Conservation (phyloP, 2,888 invertebrate genomes). For the Apamea sordens region DNA sequence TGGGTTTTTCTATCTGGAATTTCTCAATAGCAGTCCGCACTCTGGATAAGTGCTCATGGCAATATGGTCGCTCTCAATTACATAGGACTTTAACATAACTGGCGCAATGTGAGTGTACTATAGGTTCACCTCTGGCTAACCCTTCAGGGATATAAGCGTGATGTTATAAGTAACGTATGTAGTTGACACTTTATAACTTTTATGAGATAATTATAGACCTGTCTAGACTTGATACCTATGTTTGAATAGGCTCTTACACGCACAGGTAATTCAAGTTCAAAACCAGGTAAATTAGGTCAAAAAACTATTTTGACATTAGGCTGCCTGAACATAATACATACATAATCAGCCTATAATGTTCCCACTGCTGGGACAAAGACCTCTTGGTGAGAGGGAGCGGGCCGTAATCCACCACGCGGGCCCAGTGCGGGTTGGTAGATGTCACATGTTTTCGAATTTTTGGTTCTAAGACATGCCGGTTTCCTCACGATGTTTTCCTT, state of each 20-base stretch:
- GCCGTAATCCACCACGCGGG: too few relatives aligned
- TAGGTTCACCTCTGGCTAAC: not conserved
- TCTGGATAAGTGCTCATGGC: not conserved
- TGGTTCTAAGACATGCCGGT: too few relatives aligned
- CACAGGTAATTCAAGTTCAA: slow-evolving; percentile 11
- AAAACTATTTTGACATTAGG: not conserved
- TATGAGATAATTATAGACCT: not conserved
- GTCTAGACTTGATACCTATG: slow-evolving; percentile 8
- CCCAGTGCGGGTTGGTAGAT: too few relatives aligned
- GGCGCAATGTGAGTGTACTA: not conserved
- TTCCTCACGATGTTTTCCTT: too few relatives aligned
- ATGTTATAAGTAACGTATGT: not conserved
- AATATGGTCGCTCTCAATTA: not conserved
- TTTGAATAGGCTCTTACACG: slow-evolving; percentile 6
- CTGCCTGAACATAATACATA: not conserved
- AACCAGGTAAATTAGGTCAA: not conserved
- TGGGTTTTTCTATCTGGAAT: not conserved
- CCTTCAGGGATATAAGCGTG: not conserved
- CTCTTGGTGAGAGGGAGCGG: too few relatives aligned
- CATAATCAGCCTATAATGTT: too few relatives aligned
- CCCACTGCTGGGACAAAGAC: too few relatives aligned
- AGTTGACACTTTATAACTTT: not conserved
- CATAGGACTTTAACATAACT: not conserved
- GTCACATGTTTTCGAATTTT: too few relatives aligned
- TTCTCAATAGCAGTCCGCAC: not conserved